These are phyloP conservation scores for Epicauta chinensis DNA, from an alignment of 1,140 invertebrate species.

Conservation along the genomic window DNA sequence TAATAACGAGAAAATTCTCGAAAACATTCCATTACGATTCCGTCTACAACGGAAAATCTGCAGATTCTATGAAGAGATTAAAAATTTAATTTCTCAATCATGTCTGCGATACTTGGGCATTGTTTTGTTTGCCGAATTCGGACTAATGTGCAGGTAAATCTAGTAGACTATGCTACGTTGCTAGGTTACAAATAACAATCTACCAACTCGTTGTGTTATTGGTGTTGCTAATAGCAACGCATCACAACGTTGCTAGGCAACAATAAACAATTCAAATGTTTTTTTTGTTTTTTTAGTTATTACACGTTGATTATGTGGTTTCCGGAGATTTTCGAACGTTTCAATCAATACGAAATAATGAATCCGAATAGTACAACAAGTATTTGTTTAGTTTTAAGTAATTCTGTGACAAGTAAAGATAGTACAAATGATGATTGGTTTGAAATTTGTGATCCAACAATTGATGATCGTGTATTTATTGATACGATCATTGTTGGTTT, in stretches of 20 bases:
- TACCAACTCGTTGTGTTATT: no score
- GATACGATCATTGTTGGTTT: conserved; percentile 50
- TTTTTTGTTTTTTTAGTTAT: no score
- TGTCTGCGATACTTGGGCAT: conserved; percentile 47
- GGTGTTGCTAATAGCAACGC: no score
- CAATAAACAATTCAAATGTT: no score
- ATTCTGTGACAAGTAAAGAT: conserved; percentile 4
- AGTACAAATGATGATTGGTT: conserved; percentile 3
- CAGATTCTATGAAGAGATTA: conserved; percentile 7
- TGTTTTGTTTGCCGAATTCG: conserved; percentile 51
- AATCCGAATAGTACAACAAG: conserved; percentile 47
- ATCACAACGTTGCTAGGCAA: no score
- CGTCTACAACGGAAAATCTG: background rate
- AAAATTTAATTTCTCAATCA: conserved; percentile 42
- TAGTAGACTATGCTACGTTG: no score
- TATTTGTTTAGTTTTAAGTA: conserved; percentile 51
- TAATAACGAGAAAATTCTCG: conserved; percentile 13
- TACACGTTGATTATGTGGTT: conserved; percentile 64
- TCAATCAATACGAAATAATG: conserved; percentile 48
- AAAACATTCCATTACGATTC: background rate
- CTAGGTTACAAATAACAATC: no score
- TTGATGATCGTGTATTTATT: conserved; percentile 47
- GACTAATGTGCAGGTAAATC: conserved; percentile 50
- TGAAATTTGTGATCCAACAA: conserved; percentile 32
- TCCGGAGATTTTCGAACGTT: conserved; percentile 58